phyloP scores from a whole-genome alignment of 2,113 vertebrate species.

The Columbina picui region DNA sequence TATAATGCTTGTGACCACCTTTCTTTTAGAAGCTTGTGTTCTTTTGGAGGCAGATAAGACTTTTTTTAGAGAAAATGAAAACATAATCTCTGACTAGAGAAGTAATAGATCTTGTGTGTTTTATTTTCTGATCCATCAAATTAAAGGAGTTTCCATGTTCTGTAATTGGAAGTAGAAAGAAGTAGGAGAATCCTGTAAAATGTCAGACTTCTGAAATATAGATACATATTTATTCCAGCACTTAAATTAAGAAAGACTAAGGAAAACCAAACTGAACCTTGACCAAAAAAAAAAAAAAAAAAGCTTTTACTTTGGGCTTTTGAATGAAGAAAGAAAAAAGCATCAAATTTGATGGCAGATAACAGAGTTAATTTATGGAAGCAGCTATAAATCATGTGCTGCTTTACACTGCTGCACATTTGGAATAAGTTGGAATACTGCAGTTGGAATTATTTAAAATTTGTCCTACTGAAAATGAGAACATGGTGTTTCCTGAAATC shows the following conservation, averaged over 20 bases:
- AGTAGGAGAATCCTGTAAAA: neutral
- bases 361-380: neutral
- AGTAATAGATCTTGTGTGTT: neutral
- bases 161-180: neutral
- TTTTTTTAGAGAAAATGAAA: neutral
- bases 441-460: neutral
- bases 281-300: neutral
- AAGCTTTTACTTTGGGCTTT: neutral
- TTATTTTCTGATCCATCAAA: neutral
- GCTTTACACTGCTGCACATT: neutral
- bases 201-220: neutral
- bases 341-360: neutral
- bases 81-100: neutral
- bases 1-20: neutral
- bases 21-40: neutral
- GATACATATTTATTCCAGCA: neutral
- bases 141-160: neutral
- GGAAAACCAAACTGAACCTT: neutral
- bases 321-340: neutral
- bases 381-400: neutral
- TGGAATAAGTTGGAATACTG: neutral
- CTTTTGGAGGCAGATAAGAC: neutral
- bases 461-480: neutral
- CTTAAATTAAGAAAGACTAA: neutral
- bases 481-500: neutral